Percentiles rank a stretch among this genome's conserved stretches.
phyloP scores from a whole-genome alignment of 2,113 vertebrate genomes.

The Bufo bufo region DNA sequence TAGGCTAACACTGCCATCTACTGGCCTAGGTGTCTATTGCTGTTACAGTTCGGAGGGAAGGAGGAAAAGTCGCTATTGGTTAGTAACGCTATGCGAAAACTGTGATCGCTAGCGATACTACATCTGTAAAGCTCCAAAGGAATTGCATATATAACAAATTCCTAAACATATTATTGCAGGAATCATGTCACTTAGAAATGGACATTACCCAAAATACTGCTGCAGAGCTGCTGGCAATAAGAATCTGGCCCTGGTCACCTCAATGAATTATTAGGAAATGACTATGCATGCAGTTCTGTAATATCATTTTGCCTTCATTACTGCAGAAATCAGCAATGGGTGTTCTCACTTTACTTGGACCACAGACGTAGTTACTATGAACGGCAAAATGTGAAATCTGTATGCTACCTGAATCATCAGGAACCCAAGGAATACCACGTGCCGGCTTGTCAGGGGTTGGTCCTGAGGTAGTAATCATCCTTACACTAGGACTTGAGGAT shows the following conservation, averaged over 20 bases:
- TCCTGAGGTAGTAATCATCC: constrained; percentile 92
- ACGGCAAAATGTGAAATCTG: not conserved
- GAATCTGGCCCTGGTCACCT: too few relatives aligned
- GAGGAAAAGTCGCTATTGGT: too few relatives aligned
- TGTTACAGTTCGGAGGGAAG: too few relatives aligned
- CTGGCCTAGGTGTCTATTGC: too few relatives aligned
- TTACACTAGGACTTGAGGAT: constrained; percentile 94
- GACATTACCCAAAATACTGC: not conserved
- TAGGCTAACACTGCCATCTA: too few relatives aligned
- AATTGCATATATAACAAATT: too few relatives aligned
- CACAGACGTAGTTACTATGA: not conserved
- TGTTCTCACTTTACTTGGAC: not conserved
- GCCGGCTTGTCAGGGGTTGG: constrained; percentile 84
- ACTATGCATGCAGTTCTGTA: not conserved
- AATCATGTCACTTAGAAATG: not conserved
- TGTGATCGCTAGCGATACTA: too few relatives aligned
- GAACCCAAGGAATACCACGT: constrained; percentile 83
- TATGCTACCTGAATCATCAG: constrained; percentile 86
- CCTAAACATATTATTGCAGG: too few relatives aligned
- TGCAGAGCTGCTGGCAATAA: too few relatives aligned
- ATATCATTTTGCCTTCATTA: not conserved
- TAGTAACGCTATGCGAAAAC: too few relatives aligned
- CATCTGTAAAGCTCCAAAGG: too few relatives aligned
- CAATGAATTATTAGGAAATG: not conserved
- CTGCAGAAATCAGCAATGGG: not conserved